Percentiles rank a stretch among this genome's conserved stretches.
Evolutionary conservation across 2,113 vertebrate species (phyloP).

Genomic region (Canis aureus): DNA sequence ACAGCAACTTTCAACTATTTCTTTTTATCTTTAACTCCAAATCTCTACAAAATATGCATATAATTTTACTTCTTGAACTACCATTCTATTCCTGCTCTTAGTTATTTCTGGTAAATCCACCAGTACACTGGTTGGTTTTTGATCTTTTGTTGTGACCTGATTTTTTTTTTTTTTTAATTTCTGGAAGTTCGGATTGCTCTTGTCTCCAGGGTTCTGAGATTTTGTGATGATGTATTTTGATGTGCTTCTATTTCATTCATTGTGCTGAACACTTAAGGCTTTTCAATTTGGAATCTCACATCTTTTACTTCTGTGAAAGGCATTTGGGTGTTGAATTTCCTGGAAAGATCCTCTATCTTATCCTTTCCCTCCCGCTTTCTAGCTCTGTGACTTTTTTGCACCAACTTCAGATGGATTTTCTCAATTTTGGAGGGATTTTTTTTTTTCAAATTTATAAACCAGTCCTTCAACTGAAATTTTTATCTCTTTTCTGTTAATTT

Average conservation of each 20-base stretch:
- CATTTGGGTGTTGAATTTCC: not conserved
- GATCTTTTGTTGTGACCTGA: not conserved
- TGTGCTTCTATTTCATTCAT: not conserved
- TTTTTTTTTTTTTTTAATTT: not conserved
- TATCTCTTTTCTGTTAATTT: conserved; percentile 30
- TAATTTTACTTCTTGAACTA: not conserved
- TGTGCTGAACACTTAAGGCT: not conserved
- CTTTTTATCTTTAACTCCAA: not conserved
- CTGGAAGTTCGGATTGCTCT: not conserved
- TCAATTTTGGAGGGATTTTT: not conserved
- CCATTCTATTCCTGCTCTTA: not conserved
- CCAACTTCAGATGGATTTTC: not conserved
- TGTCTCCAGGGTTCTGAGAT: not conserved
- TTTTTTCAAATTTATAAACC: not conserved
- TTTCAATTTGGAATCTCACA: not conserved
- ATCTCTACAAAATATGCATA: not conserved
- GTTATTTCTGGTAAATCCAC: not conserved
- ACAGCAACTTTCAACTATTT: not conserved
- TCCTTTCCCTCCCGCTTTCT: not conserved
- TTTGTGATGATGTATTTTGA: not conserved
- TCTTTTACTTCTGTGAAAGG: not conserved
- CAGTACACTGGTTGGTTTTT: not conserved
- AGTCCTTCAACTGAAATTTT: not conserved
- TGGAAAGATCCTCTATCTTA: not conserved
- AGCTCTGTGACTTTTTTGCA: not conserved